phyloP scores from a whole-genome alignment of 2,888 invertebrate species.

The Rhaphigaster nebulosa region DNA sequence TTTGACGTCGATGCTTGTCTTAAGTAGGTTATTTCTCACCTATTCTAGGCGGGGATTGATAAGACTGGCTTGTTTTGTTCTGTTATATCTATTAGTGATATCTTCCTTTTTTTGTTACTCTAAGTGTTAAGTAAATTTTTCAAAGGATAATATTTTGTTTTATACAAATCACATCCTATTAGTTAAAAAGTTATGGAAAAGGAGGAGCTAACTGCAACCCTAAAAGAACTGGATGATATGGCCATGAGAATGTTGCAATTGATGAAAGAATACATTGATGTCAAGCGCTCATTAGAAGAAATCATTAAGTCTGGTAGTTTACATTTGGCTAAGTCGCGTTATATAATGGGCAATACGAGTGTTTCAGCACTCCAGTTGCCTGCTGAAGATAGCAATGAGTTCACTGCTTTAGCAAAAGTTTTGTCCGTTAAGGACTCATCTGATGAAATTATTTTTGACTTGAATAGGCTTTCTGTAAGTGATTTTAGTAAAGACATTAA shows the following conservation, averaged over 20 bases:
- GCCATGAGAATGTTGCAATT: conserved; percentile 79
- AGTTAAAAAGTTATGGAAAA: conserved; percentile 5
- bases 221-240: conserved; percentile 76
- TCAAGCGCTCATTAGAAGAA: conserved; percentile 79
- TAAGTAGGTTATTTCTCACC: background rate
- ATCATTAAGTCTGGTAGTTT: conserved; percentile 77
- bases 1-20: background rate
- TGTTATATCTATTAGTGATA: background rate
- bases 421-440: conserved; percentile 66
- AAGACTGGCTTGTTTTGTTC: background rate
- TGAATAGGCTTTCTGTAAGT: conserved; percentile 57
- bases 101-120: background rate
- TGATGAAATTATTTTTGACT: conserved; percentile 64
- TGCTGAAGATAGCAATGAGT: conserved; percentile 74
- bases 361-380: conserved; percentile 81
- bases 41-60: background rate
- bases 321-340: conserved; percentile 80
- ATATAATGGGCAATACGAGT: conserved; percentile 80
- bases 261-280: conserved; percentile 80
- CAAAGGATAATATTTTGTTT: background rate
- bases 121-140: background rate
- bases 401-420: conserved; percentile 68
- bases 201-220: background rate
- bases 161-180: background rate
- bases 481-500: background rate